Evolutionary conservation across 2,113 vertebrate genomes (phyloP), one percentile per base, ranked within the genome.

Genomic region (Gallinago undulata): DNA sequence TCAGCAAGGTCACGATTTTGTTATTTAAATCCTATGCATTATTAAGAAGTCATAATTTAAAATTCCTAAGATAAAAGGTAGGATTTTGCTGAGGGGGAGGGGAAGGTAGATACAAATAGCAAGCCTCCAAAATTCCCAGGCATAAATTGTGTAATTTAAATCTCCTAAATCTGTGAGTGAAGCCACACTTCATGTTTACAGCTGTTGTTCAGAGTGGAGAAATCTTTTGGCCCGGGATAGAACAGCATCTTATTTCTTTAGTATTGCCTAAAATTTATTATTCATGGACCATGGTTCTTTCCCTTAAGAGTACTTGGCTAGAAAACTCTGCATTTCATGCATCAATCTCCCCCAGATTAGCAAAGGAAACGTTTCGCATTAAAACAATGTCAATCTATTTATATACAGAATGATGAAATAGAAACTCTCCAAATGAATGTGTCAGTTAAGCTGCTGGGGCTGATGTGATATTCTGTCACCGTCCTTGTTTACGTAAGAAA

Each of bases 331-430:
- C 60, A 96, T 97, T 97, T 96, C 81, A 96, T 25, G 75, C 86
- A 96, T 92, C 93, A 96, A 78, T 91, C 96, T 96, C 75, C 69
- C 24, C 28, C 11, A 3, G 94, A 93, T 97, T 97, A 98, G 95
- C 85, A 98, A 97, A 95, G 94, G 97, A 98, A 98, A 96, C 91
- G 97, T 63, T 97, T 53, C 84, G 64, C 67, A 87, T 73, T 93
- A 91, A 95, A 95, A 84, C 80, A 94, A 67, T 41, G 82, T 95
- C 94, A 89, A 78, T 33, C 73, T 97, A 79, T 92, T 97, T 94
- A 84, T 90, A 78, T 57, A 89, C 11, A 92, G 88, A 94, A 88
- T 22, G 82, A 94, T 82, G 69, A 69, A 96, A 96, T 97, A 81
- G 31, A 95, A 95, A 70, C 70, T 73, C 51, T 93, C 67, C 41